Evolutionary conservation across 2,797 vertebrate genomes (phyloP).

Genomic region (Melanotaenia pygmaea): DNA sequence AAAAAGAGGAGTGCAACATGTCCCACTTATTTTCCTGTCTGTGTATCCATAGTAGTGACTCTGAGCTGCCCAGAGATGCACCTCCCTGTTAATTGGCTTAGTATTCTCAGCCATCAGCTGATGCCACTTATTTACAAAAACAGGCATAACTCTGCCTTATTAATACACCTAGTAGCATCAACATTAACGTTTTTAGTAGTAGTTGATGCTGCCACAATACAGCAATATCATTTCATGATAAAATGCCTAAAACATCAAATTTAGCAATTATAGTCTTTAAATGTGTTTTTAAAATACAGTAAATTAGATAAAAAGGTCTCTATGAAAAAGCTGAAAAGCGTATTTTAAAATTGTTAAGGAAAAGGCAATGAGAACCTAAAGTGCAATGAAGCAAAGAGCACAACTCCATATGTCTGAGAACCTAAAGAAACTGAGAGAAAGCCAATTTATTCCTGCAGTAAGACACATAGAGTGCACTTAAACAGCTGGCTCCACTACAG

Average conservation of each 20-base stretch:
- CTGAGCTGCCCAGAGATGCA: background rate
- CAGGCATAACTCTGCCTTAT: background rate
- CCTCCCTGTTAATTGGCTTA: background rate
- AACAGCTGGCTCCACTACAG: conserved; percentile 39
- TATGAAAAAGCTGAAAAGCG: background rate
- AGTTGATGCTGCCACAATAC: background rate
- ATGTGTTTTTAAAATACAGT: background rate
- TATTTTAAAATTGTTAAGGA: conserved; percentile 3
- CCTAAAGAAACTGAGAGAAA: conserved; percentile 27
- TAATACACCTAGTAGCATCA: background rate
- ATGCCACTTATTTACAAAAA: background rate
- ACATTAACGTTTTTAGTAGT: background rate
- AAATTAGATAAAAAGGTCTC: background rate
- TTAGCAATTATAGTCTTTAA: background rate
- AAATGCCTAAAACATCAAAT: background rate
- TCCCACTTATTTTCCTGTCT: background rate
- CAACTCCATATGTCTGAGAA: conserved; percentile 25
- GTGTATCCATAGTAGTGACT: background rate
- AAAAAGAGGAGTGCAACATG: background rate
- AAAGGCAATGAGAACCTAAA: background rate
- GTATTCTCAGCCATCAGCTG: background rate
- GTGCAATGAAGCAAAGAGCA: conserved; percentile 19
- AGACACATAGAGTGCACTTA: conserved; percentile 43
- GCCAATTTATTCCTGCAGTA: conserved; percentile 37
- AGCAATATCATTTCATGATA: background rate